These are phyloP conservation scores for Norana najaformis DNA, from an alignment of 2,888 invertebrate species.

Conservation along the genomic window DNA sequence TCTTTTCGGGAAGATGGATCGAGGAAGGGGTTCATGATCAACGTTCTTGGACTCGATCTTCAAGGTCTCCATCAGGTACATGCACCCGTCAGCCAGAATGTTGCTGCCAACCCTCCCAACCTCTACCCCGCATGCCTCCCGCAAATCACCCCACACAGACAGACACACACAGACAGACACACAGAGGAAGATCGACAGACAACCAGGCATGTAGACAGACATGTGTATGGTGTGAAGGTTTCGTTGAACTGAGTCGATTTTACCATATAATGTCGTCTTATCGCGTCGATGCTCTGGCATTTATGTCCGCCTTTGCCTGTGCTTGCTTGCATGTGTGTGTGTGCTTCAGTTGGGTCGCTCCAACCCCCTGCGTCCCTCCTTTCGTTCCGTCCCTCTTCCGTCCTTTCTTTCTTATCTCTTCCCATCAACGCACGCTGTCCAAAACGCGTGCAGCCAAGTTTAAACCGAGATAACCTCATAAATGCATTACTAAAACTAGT, in stretches of 20 bases:
- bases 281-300: no score
- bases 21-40: slow-evolving; percentile 40
- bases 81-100: background rate
- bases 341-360: background rate
- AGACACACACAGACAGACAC: no score
- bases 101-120: background rate
- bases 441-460: background rate
- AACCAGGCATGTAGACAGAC: no score
- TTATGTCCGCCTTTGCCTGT: background rate
- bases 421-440: background rate
- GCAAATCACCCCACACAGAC: no score
- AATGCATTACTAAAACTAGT: background rate
- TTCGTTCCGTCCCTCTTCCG: background rate
- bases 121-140: no score
- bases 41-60: slow-evolving; percentile 38
- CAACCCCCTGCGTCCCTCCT: background rate
- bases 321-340: background rate
- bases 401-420: background rate
- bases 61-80: slow-evolving; percentile 37
- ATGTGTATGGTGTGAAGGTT: no score
- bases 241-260: no score
- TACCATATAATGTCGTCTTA: no score
- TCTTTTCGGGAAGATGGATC: slow-evolving; percentile 39
- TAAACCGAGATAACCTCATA: background rate
- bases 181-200: no score